Percentiles rank a stretch among this genome's conserved stretches.
phyloP scores from a whole-genome alignment of 2,797 vertebrate species.

The Peromyscus eremicus region DNA sequence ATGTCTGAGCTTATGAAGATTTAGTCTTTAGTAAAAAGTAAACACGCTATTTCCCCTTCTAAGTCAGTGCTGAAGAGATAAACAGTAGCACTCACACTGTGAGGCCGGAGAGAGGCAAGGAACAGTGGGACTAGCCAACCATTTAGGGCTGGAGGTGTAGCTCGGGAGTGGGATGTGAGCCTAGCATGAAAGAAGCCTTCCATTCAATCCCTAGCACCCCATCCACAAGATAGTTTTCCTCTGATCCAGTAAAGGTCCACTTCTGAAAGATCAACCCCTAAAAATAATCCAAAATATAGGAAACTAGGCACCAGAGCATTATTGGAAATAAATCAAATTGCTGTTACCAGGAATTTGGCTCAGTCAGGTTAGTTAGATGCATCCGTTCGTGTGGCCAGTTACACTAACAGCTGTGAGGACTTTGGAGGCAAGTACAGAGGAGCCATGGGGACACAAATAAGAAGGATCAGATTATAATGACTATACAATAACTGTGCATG shows the following conservation, averaged over 20 bases:
- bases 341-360: neutral
- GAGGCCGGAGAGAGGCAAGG: neutral
- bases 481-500: neutral
- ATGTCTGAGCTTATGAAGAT: neutral
- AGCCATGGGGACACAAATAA: neutral
- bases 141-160: neutral
- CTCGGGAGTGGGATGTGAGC: too few relatives aligned
- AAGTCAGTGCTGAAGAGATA: neutral
- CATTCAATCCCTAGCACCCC: neutral
- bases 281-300: constrained; percentile 51
- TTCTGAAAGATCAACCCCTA: constrained; percentile 30
- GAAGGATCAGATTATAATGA: neutral
- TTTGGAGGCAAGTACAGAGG: neutral
- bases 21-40: constrained; percentile 60
- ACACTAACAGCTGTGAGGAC: neutral
- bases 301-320: constrained; percentile 18
- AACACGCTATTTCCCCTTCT: neutral
- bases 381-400: neutral
- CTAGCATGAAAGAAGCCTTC: neutral
- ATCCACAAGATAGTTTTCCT: neutral
- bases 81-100: neutral
- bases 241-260: constrained; percentile 34
- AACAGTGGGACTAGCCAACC: neutral
- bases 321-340: neutral
- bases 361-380: neutral